Base-by-base conservation (phyloP, 2,113 vertebrate genomes). In the Salvelinus alpinus region DNA sequence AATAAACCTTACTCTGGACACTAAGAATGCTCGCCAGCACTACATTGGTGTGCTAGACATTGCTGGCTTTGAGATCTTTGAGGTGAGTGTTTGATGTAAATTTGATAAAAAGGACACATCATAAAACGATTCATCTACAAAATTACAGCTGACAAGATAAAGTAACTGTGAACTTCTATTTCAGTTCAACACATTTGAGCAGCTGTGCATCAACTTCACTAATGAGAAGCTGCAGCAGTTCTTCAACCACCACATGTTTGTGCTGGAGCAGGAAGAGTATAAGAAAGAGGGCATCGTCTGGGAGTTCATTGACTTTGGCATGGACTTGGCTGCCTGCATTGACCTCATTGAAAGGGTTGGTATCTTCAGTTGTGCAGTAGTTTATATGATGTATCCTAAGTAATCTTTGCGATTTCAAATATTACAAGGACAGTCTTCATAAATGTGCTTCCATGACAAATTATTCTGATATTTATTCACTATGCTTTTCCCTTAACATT, bases 241-340 rank as follows among this genome's bases (percentile, higher is more conserved):
- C 88, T 95, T 95, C 88, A 95, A 95, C 86, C 94, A 95, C 81
- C 94, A 94, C 91, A 95, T 95, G 94, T 94, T 95, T 70, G 94
- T 95, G 75, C 86, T 95, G 92, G 94, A 94, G 81, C 94, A 95
- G 73, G 88, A 94, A 71, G 94, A 94, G 74, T 94, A 94, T 85
- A 94, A 93, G 86, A 94, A 94, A 74, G 94, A 95, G 69, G 94
- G 94, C 0, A 95, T 95, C 0, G 92, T 94, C 27, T 92, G 91
- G 91, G 87, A 86, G 77, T 93, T 93, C 85, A 96, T 96, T 0
- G 95, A 96, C 91, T 95, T 96, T 0, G 95, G 95, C 74, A 95
- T 96, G 95, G 95, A 96, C 88, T 87, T 96, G 38, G 94, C 95
- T 86, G 95, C 95, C 89, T 96, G 95, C 90, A 96, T 96, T 0